A percentile compares a stretch with the other conserved stretches of the same genome.
Evolutionary conservation across 2,113 vertebrate species (phyloP).

Genomic region (Columbina picui): DNA sequence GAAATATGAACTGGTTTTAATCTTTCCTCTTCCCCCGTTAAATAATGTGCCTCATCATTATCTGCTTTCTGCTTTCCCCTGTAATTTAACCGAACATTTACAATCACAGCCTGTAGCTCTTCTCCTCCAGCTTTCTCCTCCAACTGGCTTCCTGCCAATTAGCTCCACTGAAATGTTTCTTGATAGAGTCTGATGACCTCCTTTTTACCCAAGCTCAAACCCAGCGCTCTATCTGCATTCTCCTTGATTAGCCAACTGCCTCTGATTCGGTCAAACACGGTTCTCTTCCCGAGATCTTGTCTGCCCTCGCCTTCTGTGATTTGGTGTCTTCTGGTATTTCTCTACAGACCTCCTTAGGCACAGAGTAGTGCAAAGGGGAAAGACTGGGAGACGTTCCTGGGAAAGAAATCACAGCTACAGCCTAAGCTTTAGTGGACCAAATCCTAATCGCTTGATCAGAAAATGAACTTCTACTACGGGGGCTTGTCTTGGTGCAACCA

Average conservation of each 20-base stretch:
- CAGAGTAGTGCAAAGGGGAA: not conserved
- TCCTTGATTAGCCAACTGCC: not conserved
- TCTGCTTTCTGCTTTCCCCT: not conserved
- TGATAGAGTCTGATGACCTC: not conserved
- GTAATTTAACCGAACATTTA: constrained; percentile 6
- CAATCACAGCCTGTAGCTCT: not conserved
- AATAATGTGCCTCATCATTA: not conserved
- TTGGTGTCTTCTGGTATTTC: not conserved
- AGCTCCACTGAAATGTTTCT: not conserved
- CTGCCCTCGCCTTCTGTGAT: not conserved
- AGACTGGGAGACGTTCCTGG: not conserved
- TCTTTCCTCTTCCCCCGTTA: not conserved
- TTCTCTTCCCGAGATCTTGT: not conserved
- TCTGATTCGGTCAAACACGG: not conserved
- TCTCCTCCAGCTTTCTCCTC: not conserved
- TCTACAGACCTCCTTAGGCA: not conserved
- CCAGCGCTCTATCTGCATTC: not conserved
- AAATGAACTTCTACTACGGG: accelerated
- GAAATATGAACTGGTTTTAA: not conserved
- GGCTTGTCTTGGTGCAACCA: not conserved
- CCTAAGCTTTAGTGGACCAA: not conserved
- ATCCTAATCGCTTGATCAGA: not conserved
- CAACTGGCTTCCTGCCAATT: not conserved
- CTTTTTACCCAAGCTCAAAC: not conserved
- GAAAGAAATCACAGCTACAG: not conserved